Percentiles rank a stretch among this genome's conserved stretches.
phyloP scores from a whole-genome alignment of 1,140 invertebrate species.

The Drosophila ficusphila region DNA sequence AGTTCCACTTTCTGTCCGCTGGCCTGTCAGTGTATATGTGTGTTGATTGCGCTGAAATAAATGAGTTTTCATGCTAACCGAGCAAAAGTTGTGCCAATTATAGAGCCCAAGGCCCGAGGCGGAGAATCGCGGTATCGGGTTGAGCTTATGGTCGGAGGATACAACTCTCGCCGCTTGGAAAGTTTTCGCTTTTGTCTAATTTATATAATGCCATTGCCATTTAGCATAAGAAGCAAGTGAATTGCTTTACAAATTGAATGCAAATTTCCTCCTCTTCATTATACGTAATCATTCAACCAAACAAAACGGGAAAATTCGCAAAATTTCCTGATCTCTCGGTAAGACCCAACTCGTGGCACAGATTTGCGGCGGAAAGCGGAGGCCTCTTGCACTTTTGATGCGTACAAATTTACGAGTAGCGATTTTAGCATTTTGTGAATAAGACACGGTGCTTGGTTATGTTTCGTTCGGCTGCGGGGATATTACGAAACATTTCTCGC shows the following conservation, averaged over 20 bases:
- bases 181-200: slow-evolving; percentile 41
- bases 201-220: slow-evolving; percentile 52
- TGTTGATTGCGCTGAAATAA: slow-evolving; percentile 53
- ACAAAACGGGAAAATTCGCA: slow-evolving; percentile 14
- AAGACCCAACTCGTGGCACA: neutral
- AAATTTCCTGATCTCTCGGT: neutral
- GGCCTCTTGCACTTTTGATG: slow-evolving; percentile 21
- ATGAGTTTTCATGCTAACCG: slow-evolving; percentile 57
- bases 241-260: slow-evolving; percentile 54
- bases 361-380: neutral
- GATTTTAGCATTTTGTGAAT: slow-evolving; percentile 43
- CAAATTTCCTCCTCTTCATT: slow-evolving; percentile 36
- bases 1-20: slow-evolving; percentile 34
- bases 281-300: slow-evolving; percentile 35
- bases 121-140: neutral
- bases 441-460: slow-evolving; percentile 1
- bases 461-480: slow-evolving; percentile 2
- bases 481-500: slow-evolving; percentile 58
- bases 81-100: slow-evolving; percentile 53
- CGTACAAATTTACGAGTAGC: slow-evolving; percentile 2
- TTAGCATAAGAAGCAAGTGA: slow-evolving; percentile 52
- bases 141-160: slow-evolving; percentile 3
- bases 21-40: neutral
- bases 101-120: slow-evolving; percentile 11
- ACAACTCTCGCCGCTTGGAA: slow-evolving; percentile 8